Conservation (phyloP, 2,113 vertebrate species). For the Cromileptes altivelis region DNA sequence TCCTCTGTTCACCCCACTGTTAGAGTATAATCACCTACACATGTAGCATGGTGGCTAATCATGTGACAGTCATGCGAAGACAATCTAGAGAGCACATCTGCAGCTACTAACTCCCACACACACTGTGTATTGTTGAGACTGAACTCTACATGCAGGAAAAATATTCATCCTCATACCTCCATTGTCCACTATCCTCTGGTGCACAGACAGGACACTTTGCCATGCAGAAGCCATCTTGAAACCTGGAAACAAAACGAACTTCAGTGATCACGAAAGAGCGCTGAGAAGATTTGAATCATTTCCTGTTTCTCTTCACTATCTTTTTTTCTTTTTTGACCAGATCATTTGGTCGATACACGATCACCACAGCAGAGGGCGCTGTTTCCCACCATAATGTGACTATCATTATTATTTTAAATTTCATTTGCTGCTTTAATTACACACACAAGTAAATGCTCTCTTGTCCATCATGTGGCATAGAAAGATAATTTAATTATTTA, state of each 20-base stretch:
- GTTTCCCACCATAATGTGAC: too few species aligned
- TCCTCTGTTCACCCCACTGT: neutral
- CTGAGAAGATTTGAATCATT: too few species aligned
- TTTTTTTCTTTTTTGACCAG: too few species aligned
- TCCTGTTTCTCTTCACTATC: too few species aligned
- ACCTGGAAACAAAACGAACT: neutral
- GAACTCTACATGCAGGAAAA: neutral
- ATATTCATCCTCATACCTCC: conserved; percentile 72
- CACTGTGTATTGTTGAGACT: neutral
- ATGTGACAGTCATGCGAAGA: conserved; percentile 50
- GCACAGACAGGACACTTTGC: conserved; percentile 74
- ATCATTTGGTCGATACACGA: too few species aligned
- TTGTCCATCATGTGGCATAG: too few species aligned
- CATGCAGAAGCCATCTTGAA: conserved; percentile 75
- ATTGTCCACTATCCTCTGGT: conserved; percentile 79
- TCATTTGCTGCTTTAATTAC: too few species aligned
- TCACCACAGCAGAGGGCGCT: too few species aligned
- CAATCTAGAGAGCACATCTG: conserved; percentile 20
- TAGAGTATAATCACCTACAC: conserved; percentile 16
- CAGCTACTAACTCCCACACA: neutral
- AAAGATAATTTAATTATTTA: too few species aligned
- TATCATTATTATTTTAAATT: too few species aligned
- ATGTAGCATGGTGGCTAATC: neutral
- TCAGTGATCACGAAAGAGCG: too few species aligned
- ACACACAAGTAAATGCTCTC: too few species aligned